Evolutionary conservation across 2,888 invertebrate genomes (phyloP), one percentile per base, ranked within the genome.

Genomic region (Fragum whitleyi): DNA sequence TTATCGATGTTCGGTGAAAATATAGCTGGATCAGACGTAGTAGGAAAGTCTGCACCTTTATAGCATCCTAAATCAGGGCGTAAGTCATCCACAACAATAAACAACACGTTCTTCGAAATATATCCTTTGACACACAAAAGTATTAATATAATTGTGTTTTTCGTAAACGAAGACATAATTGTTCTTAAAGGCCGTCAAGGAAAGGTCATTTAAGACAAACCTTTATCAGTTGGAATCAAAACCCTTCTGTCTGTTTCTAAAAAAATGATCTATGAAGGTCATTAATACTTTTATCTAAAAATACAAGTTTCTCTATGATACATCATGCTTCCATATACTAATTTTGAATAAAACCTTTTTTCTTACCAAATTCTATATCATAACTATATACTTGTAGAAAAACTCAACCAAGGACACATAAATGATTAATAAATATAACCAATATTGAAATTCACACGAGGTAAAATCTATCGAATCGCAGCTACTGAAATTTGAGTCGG

Each of bases 1-100:
- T 23, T 36, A 68, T 79, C 81, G 2, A 83, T 65, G 59, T 81
- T 81, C 5, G 86, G 86, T 3, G 86, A 77, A 57, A 75, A 70
- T 47, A 81, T 77, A n/a, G 65, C 73, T 23, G 77, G 75, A 21
- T 83, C 79, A 9, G 55, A 19, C 14, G 28, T 9, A 1, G 72
- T 28, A 0, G 75, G 74, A 28, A 55, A 75, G 28, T 68, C 70
- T 9, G 42, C 29, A 23, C 78, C 75, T 55, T 47, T 47, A 59
- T 81, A 86, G 51, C 68, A 62, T 19, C 75, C 75, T 26, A 83
- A 61, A 26, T 83, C 77, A 1, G 86, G 86, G 68, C 86, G 59
- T 9, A 83, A 75, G 26, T 86, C 86, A 59, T 86, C 86, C 16
- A 78, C 74, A 16, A 79, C 55, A 23, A 86, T 70, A 70, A 86